Percentiles rank a stretch among this genome's conserved stretches.
Conservation (phyloP, 2,113 vertebrate species). For the Fulica atra region DNA sequence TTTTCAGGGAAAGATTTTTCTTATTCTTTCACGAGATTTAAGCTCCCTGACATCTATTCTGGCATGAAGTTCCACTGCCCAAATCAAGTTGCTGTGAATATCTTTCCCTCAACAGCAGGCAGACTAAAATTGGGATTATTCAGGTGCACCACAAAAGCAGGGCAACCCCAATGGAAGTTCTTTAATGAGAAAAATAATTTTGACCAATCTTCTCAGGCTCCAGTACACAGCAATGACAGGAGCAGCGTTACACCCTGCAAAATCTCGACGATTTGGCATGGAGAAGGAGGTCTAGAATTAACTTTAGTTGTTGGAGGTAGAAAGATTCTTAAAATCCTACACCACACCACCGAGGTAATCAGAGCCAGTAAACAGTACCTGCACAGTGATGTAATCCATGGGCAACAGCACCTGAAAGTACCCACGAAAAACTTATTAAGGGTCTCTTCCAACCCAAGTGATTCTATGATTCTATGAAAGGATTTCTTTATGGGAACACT, state of each 20-base stretch:
- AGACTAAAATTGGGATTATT: neutral
- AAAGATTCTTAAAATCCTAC: neutral
- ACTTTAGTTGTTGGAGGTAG: neutral
- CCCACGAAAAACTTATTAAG: neutral
- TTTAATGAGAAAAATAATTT: neutral
- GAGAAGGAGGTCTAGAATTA: neutral
- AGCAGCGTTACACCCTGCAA: neutral
- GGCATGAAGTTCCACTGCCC: neutral
- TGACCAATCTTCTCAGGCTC: neutral
- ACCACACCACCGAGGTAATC: neutral
- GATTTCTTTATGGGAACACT: neutral
- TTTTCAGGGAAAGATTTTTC: neutral
- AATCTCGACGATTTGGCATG: neutral
- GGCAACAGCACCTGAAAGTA: neutral
- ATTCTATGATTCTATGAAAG: neutral
- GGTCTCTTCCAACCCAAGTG: too few species aligned
- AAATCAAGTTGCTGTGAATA: neutral
- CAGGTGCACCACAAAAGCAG: neutral
- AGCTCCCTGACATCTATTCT: neutral
- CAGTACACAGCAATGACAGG: fast-evolving
- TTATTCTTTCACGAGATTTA: neutral
- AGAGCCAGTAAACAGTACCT: neutral
- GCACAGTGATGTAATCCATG: neutral
- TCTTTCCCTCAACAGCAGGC: neutral
- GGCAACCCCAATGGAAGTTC: neutral